phyloP scores from a whole-genome alignment of 1,140 invertebrate species.

The Diorhabda sublineata region DNA sequence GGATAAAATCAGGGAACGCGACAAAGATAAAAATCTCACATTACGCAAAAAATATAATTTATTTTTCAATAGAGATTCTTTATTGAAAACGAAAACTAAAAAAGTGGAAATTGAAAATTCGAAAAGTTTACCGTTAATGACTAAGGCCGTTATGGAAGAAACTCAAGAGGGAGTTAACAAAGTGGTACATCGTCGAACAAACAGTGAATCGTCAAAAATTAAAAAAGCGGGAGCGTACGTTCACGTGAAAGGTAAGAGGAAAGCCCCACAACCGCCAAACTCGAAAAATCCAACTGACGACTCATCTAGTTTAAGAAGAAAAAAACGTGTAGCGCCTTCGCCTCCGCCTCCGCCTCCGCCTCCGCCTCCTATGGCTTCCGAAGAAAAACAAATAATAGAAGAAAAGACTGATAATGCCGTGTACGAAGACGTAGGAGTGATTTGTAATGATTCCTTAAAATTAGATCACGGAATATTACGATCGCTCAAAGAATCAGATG shows the following conservation, averaged over 20 bases:
- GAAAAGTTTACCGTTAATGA: slow-evolving; percentile 52
- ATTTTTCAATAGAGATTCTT: slow-evolving; percentile 50
- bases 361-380: too few relatives aligned
- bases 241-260: slow-evolving; percentile 70
- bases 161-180: slow-evolving; percentile 38
- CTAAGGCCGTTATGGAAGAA: slow-evolving; percentile 38
- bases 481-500: slow-evolving; percentile 35
- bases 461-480: slow-evolving; percentile 50
- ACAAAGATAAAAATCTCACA: slow-evolving; percentile 57
- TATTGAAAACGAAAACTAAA: slow-evolving; percentile 37
- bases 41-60: slow-evolving; percentile 61
- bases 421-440: slow-evolving; percentile 33
- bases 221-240: slow-evolving; percentile 48
- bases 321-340: slow-evolving; percentile 58
- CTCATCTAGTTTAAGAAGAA: slow-evolving; percentile 47
- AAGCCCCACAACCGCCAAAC: slow-evolving; percentile 64
- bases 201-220: slow-evolving; percentile 54
- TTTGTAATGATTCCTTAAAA: slow-evolving; percentile 50
- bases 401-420: slow-evolving; percentile 19
- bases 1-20: slow-evolving; percentile 52
- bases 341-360: slow-evolving; percentile 47
- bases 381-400: slow-evolving; percentile 18
- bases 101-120: slow-evolving; percentile 46
- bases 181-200: slow-evolving; percentile 47
- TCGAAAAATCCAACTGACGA: slow-evolving; percentile 22